Conservation (phyloP, 2,113 vertebrate genomes). For the Rhinopomastus cyanomelas region DNA sequence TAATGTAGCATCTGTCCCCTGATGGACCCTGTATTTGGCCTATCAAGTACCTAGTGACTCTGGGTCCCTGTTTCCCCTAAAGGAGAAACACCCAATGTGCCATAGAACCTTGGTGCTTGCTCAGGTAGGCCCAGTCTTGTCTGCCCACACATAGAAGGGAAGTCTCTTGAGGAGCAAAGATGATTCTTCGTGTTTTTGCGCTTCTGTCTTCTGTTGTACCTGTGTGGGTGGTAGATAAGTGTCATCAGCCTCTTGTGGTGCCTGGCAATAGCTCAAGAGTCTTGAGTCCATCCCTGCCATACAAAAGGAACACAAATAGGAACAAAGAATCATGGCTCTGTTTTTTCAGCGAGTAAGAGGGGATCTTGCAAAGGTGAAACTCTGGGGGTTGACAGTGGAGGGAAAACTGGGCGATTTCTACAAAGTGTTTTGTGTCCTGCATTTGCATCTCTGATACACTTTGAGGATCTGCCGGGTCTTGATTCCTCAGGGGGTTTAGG, state of each 20-base stretch:
- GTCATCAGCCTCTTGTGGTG: not conserved
- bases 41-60: accelerated
- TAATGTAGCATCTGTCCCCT: not conserved
- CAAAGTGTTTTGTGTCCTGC: not conserved
- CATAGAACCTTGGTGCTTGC: not conserved
- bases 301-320: not conserved
- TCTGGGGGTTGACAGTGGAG: not conserved
- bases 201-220: accelerated
- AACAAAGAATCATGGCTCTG: not conserved
- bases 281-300: not conserved
- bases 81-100: not conserved
- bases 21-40: accelerated
- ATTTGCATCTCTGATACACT: not conserved
- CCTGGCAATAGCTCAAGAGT: accelerated
- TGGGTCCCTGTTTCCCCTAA: not conserved
- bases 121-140: not conserved
- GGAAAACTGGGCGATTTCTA: not conserved
- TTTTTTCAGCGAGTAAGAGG: not conserved
- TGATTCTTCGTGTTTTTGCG: not conserved
- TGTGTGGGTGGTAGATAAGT: not conserved
- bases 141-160: not conserved
- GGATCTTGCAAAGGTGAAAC: not conserved
- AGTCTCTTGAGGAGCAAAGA: not conserved
- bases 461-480: not conserved
- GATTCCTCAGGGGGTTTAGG: not conserved